Percentiles rank a stretch among this genome's conserved stretches.
phyloP scores from a whole-genome alignment of 2,797 vertebrate genomes.

The Thripadectes ignobilis region DNA sequence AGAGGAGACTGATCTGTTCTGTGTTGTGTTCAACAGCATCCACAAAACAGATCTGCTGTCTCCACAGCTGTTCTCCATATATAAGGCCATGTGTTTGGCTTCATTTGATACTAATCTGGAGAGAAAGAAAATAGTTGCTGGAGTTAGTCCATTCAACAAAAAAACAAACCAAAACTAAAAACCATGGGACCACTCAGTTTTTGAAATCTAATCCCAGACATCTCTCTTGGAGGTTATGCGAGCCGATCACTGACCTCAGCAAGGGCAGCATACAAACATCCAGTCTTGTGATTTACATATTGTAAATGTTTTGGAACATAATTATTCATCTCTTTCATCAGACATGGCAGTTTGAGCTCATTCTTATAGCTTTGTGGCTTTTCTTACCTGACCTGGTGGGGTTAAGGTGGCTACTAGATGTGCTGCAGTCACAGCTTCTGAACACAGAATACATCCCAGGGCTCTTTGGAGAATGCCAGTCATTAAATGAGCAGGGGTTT shows the following conservation, averaged over 20 bases:
- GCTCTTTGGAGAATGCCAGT: background rate
- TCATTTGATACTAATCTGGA: background rate
- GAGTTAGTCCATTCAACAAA: background rate
- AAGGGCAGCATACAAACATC: background rate
- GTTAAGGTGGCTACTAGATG: background rate
- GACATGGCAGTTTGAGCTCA: background rate
- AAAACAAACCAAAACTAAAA: background rate
- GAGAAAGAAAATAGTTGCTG: background rate
- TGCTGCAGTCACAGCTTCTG: background rate
- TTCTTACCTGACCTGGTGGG: background rate
- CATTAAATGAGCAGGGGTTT: background rate
- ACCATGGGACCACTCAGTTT: background rate
- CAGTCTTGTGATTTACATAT: background rate
- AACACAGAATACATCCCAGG: background rate
- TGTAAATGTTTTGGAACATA: background rate
- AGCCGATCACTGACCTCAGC: fast-evolving
- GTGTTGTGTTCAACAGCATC: background rate
- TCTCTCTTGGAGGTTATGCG: background rate
- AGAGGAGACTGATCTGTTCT: background rate
- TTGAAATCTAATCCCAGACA: background rate
- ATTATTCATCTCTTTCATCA: background rate
- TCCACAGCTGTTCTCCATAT: background rate
- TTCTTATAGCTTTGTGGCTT: background rate
- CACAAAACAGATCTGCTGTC: background rate
- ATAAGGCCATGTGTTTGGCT: background rate